A percentile compares a stretch with the other conserved stretches of the same genome.
Conservation (phyloP, 2,113 vertebrate genomes). For the Macroglossus sobrinus region DNA sequence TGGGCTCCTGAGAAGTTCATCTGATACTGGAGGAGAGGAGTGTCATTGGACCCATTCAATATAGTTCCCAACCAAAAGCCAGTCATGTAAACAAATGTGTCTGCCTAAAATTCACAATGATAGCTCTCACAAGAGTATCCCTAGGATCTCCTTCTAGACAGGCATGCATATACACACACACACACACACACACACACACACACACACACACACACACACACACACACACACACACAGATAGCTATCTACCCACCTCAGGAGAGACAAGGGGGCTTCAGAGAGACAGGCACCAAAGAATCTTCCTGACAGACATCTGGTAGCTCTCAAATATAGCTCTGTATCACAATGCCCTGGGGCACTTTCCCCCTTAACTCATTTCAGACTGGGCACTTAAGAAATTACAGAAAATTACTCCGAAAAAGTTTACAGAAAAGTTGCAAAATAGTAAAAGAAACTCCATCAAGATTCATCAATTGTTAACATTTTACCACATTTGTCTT, state of each 20-base stretch:
- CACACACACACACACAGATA: background rate
- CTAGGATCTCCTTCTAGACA: background rate
- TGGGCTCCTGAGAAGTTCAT: background rate
- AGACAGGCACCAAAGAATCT: background rate
- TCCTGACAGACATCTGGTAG: background rate
- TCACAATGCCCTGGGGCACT: background rate
- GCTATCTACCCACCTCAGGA: background rate
- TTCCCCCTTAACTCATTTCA: background rate
- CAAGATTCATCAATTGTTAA: background rate
- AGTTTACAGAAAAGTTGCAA: background rate
- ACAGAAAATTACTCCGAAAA: background rate
- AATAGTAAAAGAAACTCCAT: background rate
- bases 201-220: background rate
- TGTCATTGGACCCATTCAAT: background rate
- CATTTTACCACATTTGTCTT: background rate
- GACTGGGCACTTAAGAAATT: background rate
- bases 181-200: background rate
- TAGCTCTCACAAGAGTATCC: background rate
- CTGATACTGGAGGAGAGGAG: background rate
- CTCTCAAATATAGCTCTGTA: background rate
- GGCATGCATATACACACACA: too few species aligned
- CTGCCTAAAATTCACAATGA: background rate
- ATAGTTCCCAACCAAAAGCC: background rate
- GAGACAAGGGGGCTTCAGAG: background rate
- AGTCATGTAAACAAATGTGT: background rate